Percentiles rank a stretch among this genome's conserved stretches.
These are phyloP conservation scores for Marisa cornuarietis DNA, from an alignment of 1,140 invertebrate species.

Conservation along the genomic window DNA sequence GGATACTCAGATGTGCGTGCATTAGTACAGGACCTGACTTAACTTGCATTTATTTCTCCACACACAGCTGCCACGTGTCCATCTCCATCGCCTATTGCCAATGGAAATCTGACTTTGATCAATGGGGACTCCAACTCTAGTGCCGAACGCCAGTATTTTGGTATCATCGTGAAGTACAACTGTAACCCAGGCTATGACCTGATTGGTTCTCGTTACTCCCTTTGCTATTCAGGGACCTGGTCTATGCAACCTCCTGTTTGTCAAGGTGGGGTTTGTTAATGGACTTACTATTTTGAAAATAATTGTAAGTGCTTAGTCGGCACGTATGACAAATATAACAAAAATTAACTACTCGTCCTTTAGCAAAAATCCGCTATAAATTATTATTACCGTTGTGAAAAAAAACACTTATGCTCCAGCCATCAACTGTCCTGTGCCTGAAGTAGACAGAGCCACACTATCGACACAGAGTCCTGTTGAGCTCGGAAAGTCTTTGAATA, in stretches of 20 bases:
- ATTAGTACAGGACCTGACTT: too few relatives aligned
- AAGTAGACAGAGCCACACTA: not conserved
- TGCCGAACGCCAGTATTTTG: not conserved
- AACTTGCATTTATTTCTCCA: too few relatives aligned
- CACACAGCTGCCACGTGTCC: too few relatives aligned
- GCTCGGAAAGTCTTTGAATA: not conserved
- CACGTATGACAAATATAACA: too few relatives aligned
- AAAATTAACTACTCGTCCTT: too few relatives aligned
- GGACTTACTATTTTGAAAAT: not conserved
- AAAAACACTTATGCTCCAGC: not conserved
- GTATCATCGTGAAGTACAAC: not conserved
- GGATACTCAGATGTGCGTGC: too few relatives aligned
- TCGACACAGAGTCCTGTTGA: not conserved
- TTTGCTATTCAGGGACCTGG: conserved; percentile 11
- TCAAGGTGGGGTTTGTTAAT: not conserved
- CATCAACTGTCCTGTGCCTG: conserved; percentile 2
- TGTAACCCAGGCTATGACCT: conserved; percentile 8
- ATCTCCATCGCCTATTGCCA: too few relatives aligned
- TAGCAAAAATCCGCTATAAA: too few relatives aligned
- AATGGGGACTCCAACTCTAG: too few relatives aligned
- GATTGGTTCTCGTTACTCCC: not conserved
- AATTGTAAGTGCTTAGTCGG: not conserved
- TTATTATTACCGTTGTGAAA: too few relatives aligned
- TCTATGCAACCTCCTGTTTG: not conserved
- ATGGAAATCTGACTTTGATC: too few relatives aligned